Evolutionary conservation across 2,113 vertebrate genomes (phyloP), one percentile per base, ranked within the genome.

Genomic region (Passer domesticus): DNA sequence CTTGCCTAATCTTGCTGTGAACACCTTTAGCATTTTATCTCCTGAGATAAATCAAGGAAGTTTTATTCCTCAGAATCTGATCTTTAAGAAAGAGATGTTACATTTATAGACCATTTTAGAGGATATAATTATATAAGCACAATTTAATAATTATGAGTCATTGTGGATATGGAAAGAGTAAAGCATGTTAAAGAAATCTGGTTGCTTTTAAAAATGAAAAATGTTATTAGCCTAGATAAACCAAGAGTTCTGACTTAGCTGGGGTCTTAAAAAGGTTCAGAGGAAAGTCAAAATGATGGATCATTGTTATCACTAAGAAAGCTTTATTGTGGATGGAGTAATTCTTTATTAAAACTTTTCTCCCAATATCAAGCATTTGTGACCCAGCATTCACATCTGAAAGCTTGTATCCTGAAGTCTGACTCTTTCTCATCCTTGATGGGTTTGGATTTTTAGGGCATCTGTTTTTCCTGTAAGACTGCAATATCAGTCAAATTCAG

Each of bases 111-210:
- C 43, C 1, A 73, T 83, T 94, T 88, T 67, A 89, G 83, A 92
- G 62, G 49, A 83, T 80, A 76, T 85, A 93, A 91, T 87, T 89
- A 46, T 49, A 88, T 83, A 92, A 93, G 49, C 55, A 77, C 46
- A 87, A 83, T 94, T 94, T 69, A 93, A 95, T 94, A 73, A 84
- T 90, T 87, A 79, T 95, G 87, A 96, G 49, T 92, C 83, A 93
- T 52, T 90, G 87, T 91, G 37, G 92, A 86, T 49, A 87, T 81
- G 63, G 81, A 78, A 92, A 92, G 49, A 82, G 59, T 93, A 96
- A 96, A 94, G 91, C 78, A 89, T 24, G 46, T 96, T 95, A 95
- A 85, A 81, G 56, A 95, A 95, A 96, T 75, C 43, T 83, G 55
- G 68, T 93, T 95, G 78, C 50, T 62, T 92, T 66, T 66, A 83